These are phyloP conservation scores for Eucera pruinosa DNA, from an alignment of 2,888 invertebrate genomes.

Conservation along the genomic window DNA sequence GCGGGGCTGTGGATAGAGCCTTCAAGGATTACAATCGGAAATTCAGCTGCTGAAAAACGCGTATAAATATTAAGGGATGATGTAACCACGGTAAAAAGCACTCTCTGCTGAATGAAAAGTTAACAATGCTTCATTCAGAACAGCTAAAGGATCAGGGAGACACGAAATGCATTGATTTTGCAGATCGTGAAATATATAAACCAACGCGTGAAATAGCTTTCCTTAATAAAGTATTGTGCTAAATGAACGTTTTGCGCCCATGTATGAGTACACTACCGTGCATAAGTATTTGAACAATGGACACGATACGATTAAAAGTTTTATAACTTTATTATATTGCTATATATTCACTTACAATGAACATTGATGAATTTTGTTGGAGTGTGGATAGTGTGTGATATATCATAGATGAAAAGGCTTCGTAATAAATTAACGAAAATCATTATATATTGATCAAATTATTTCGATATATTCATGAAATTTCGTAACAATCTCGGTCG, in stretches of 20 bases:
- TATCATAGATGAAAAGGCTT: too few species aligned
- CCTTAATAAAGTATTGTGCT: not conserved
- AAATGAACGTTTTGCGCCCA: not conserved
- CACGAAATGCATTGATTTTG: not conserved
- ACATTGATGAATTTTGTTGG: too few species aligned
- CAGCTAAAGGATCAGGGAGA: not conserved
- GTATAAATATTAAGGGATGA: slow-evolving; percentile 15
- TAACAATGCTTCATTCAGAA: slow-evolving; percentile 2
- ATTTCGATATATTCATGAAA: too few species aligned
- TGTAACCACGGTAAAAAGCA: slow-evolving; percentile 6
- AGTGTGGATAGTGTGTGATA: too few species aligned
- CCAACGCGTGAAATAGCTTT: not conserved
- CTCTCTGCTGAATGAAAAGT: slow-evolving; percentile 17
- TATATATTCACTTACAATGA: too few species aligned
- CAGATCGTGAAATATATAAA: not conserved
- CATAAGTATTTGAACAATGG: too few species aligned
- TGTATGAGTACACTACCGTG: too few species aligned
- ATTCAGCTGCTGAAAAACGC: slow-evolving; percentile 34
- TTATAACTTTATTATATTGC: too few species aligned
- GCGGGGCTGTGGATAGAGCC: slow-evolving; percentile 27
- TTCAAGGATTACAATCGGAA: slow-evolving; percentile 41
- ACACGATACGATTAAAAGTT: too few species aligned
- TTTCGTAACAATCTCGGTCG: too few species aligned
- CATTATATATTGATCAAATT: too few species aligned
- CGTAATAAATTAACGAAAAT: too few species aligned